Evolutionary conservation across 2,113 vertebrate genomes (phyloP).

Genomic region (Isichthys henryi): DNA sequence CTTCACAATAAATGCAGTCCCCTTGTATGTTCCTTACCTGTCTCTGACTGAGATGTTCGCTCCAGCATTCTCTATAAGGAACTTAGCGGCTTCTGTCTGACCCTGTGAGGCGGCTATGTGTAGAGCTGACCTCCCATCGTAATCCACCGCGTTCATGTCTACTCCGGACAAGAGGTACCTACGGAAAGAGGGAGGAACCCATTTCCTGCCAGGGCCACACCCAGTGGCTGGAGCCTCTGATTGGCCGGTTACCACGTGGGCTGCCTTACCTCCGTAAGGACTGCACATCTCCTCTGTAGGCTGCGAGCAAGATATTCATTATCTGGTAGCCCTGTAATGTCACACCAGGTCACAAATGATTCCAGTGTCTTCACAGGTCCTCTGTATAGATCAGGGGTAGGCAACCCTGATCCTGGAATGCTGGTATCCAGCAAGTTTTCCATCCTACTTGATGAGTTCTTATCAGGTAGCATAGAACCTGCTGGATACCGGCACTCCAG

Average conservation of each 20-base stretch:
- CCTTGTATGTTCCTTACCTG: constrained; percentile 37
- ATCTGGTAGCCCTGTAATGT: constrained; percentile 55
- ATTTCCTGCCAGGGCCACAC: background rate
- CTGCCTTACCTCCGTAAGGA: constrained; percentile 48
- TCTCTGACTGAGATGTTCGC: constrained; percentile 42
- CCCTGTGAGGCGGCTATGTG: constrained; percentile 56
- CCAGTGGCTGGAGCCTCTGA: background rate
- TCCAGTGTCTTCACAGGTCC: background rate
- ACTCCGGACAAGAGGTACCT: constrained; percentile 56
- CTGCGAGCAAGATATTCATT: constrained; percentile 56
- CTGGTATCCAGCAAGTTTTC: background rate
- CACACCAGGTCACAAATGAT: background rate
- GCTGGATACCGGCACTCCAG: background rate
- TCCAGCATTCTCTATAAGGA: constrained; percentile 52
- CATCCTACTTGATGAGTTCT: background rate
- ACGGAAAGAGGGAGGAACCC: background rate
- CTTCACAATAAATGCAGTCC: background rate
- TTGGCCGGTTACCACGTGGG: background rate
- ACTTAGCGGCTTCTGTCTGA: constrained; percentile 47
- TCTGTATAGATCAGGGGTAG: background rate
- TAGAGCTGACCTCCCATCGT: constrained; percentile 54
- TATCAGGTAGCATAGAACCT: background rate
- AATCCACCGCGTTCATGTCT: constrained; percentile 53
- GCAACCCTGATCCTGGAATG: background rate
- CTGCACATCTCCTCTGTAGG: constrained; percentile 49